Base-by-base conservation (phyloP, 2,113 vertebrate species). In the Chelonoidis abingdonii region DNA sequence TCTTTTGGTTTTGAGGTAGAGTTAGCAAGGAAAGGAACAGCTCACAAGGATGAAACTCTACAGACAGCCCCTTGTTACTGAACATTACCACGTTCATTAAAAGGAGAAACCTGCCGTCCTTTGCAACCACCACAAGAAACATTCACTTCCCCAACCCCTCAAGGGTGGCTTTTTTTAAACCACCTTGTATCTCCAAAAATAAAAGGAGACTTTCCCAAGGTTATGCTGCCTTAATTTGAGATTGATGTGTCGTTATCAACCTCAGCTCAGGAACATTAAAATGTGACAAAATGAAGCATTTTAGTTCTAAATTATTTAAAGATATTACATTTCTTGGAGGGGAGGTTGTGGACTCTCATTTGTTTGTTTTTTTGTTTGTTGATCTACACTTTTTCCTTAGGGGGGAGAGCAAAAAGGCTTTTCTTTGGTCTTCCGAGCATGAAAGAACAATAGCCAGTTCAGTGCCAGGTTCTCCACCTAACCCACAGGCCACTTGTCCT, bases 351-450 rank as follows among this genome's bases (percentile, higher is more conserved):
- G 80, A 83, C 25, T 4, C 53, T 91, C 22, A 1, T n/a, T n/a
- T n/a, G n/a, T 94, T 95, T 94, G 35, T 97, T 96, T 97, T 59
- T 88, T 93, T 94, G 88, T 57, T 91, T 2, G 0, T 86, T 89
- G 84, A 17, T 57, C 85, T 96, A 89, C 21, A 85, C 35, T 8
- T 86, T 93, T 96, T 91, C 2, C 38, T 24, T 47, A 41, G 22
- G 49, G 5, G 38, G 49, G 84, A 78, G 6, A 78, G 10, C 16
- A 10, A 72, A 78, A 47, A 78, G 75, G 25, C 22, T 85, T 86
- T 93, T 88, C 72, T 86, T 75, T 10, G 84, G 44, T n/a, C 16
- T 91, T 96, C 86, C 72, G 35, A 95, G 87, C 7, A 86, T 47
- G 17, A 84, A 93, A 83, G 86, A 80, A 1, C 24, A 53, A 88